Conservation (phyloP, 92 coral and sea anemone genomes). For the Palythoa grandiflora region DNA sequence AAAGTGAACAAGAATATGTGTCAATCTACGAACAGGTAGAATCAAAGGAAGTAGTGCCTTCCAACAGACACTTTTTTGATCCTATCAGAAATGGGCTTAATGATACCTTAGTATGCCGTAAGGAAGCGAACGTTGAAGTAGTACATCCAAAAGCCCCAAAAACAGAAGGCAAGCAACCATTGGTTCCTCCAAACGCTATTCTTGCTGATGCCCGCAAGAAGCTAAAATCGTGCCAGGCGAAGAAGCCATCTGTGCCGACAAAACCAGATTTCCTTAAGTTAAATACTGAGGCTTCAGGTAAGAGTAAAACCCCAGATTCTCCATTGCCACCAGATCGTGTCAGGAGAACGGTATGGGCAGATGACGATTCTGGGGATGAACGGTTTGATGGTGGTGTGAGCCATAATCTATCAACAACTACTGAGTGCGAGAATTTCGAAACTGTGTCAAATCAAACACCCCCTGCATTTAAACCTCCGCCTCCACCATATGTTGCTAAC, state of each 20-base stretch:
- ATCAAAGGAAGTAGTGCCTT: neutral
- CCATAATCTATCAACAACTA: neutral
- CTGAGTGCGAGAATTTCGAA: neutral
- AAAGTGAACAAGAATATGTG: neutral
- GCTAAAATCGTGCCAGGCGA: slow-evolving; percentile 12
- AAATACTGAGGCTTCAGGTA: neutral
- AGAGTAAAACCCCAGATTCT: neutral
- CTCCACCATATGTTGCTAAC: slow-evolving; percentile 33
- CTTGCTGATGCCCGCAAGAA: slow-evolving; percentile 37
- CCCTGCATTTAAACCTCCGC: slow-evolving; percentile 57
- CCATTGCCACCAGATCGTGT: slow-evolving; percentile 5
- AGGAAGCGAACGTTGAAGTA: neutral
- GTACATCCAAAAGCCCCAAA: neutral
- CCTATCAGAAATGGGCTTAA: slow-evolving; percentile 9
- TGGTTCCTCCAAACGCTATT: neutral
- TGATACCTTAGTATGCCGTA: neutral
- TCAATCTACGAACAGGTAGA: slow-evolving; percentile 16
- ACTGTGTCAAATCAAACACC: slow-evolving; percentile 29
- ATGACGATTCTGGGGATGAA: slow-evolving; percentile 18
- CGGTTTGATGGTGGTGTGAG: slow-evolving; percentile 36
- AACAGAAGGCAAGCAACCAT: neutral
- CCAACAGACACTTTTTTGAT: slow-evolving; percentile 5
- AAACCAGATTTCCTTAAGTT: slow-evolving; percentile 44
- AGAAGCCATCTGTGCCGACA: slow-evolving; percentile 57
- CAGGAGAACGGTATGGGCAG: slow-evolving; percentile 45